Evolutionary conservation across 2,888 invertebrate genomes (phyloP), one percentile per base, ranked within the genome.

Genomic region (Coleophora deauratella): DNA sequence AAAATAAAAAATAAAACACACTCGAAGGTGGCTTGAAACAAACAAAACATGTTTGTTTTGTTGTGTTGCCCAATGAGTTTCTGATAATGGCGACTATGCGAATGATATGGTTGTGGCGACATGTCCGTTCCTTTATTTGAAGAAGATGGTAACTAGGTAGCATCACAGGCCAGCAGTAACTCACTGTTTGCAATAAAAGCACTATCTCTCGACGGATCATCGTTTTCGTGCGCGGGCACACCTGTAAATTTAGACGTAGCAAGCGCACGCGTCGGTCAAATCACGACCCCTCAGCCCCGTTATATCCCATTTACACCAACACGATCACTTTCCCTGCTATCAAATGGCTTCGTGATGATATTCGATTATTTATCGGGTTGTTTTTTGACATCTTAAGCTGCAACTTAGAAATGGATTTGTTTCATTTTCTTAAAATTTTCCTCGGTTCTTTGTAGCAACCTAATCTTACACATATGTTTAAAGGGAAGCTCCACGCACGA

Each of bases 191-290:
- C 50, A 60, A 59, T 64, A 70, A 64, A 60, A 46, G 55, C 48
- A 45, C 42, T 56, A 66, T 71, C 65, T 52, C 43, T 46, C 45
- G 37, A 41, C 46, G 47, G 59, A 66, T 64, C 65, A 60, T 55
- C 61, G 50, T 54, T 61, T 61, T 64, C 59, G 61, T 64, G 63
- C 46, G 50, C 58, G 43, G 35, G 55, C 51, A 62, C 72, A 72
- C 71, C 68, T 72, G 70, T 67, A 66, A 63, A 62, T 59, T 64
- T 58, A 58, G 61, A 61, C 54, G 62, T 59, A 43, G 54, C 57
- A 52, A 43, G 61, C 51, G 62, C 67, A 66, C 66, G 65, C 66
- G 62, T 52, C 58, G 49, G 51, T 15, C 41, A 33, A 27, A 27
- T 64, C 65, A 64, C 66, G 65, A 69, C 50, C 43, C 38, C 34